Evolutionary conservation across 2,797 vertebrate species (phyloP).

Genomic region (Todus mexicanus): DNA sequence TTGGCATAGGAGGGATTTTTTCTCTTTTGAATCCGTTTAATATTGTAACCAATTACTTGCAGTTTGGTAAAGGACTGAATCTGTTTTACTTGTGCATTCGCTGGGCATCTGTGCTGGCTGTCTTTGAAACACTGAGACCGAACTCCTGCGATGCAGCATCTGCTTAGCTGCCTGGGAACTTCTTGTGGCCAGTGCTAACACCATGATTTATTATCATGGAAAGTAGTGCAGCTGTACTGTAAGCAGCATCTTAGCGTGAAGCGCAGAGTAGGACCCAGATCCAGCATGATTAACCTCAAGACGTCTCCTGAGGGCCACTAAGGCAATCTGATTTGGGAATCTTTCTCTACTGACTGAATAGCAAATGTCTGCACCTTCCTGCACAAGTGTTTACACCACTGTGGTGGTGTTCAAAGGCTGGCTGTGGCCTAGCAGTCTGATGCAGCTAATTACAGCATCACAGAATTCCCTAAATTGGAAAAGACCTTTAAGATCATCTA

Average conservation of each 20-base stretch:
- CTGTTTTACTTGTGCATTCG: neutral
- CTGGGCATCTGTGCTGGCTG: neutral
- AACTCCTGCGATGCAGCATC: neutral
- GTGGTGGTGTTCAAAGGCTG: neutral
- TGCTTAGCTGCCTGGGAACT: neutral
- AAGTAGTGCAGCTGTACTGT: neutral
- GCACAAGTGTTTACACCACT: neutral
- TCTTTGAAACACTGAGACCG: neutral
- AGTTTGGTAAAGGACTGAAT: neutral
- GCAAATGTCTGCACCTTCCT: neutral
- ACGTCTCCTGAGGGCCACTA: neutral
- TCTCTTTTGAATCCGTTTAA: neutral
- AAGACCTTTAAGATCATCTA: too few species aligned
- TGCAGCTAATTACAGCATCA: too few species aligned
- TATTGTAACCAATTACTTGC: neutral
- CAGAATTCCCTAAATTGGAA: too few species aligned
- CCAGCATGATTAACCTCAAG: neutral
- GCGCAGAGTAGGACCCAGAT: neutral
- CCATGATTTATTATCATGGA: neutral
- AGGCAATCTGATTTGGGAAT: neutral
- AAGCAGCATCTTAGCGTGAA: neutral
- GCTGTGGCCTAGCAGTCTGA: neutral
- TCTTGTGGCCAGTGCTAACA: neutral
- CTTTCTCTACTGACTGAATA: neutral
- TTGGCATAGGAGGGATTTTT: neutral